phyloP scores from a whole-genome alignment of 2,797 vertebrate species.

The Clarias fuscus region DNA sequence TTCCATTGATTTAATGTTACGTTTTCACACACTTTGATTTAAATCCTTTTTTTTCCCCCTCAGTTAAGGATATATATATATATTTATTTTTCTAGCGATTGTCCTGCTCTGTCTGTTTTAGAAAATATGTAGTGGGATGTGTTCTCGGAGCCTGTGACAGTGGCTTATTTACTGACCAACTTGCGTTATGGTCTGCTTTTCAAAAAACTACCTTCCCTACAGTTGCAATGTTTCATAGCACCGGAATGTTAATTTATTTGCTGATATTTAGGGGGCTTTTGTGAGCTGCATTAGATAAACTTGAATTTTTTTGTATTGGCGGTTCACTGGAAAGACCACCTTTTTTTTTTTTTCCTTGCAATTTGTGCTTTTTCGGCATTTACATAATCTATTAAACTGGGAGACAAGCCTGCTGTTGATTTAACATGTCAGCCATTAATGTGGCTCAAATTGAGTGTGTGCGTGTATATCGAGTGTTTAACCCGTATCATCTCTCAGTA shows the following conservation, averaged over 20 bases:
- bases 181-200: conserved; percentile 36
- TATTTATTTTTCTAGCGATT: conserved; percentile 67
- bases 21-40: conserved; percentile 19
- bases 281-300: conserved; percentile 56
- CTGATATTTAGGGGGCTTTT: conserved; percentile 35
- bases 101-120: conserved; percentile 43
- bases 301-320: conserved; percentile 34
- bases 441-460: conserved; percentile 19
- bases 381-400: conserved; percentile 7
- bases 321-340: conserved; percentile 23
- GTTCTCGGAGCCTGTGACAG: conserved; percentile 22
- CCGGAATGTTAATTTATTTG: conserved; percentile 54
- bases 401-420: conserved; percentile 13
- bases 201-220: conserved; percentile 38
- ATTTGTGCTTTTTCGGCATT: neutral
- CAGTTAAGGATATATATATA: conserved; percentile 46
- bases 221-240: neutral
- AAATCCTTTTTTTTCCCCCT: neutral
- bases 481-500: conserved; percentile 26
- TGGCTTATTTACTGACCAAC: conserved; percentile 31
- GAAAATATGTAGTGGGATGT: neutral
- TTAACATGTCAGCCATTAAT: conserved; percentile 11
- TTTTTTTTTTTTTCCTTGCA: neutral
- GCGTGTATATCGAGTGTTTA: neutral
- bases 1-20: conserved; percentile 35